These are phyloP conservation scores for Clarias pachynema DNA, from an alignment of 2,797 vertebrate species.

Conservation along the genomic window DNA sequence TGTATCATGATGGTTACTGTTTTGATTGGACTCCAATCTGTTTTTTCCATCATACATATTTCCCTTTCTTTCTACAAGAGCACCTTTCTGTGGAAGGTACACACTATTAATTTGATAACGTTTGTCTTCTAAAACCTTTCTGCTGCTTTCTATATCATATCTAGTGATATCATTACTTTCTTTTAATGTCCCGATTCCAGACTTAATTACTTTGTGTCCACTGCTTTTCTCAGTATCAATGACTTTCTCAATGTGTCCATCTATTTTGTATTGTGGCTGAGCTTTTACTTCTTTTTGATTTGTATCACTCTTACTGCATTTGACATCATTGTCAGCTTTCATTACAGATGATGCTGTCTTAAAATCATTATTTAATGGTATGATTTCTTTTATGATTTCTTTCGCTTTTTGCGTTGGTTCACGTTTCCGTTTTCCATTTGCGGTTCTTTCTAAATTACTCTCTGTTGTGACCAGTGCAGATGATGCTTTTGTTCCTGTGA, in stretches of 20 bases:
- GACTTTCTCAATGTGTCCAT: not conserved
- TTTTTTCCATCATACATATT: constrained; percentile 7
- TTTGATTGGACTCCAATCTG: constrained; percentile 13
- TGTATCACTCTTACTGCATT: not conserved
- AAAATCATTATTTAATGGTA: not conserved
- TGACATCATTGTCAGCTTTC: constrained; percentile 1
- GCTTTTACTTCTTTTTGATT: constrained; percentile 8
- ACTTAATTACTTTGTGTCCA: constrained; percentile 14
- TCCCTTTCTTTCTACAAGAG: constrained; percentile 30
- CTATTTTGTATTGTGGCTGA: constrained; percentile 13
- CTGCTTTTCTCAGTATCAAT: constrained; percentile 21
- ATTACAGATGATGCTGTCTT: not conserved
- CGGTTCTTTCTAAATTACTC: constrained; percentile 17
- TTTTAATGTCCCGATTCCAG: constrained; percentile 12
- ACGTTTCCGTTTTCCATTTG: constrained; percentile 12
- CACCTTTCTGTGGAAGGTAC: constrained; percentile 23
- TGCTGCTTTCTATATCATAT: constrained; percentile 22
- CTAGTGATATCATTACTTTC: constrained; percentile 23
- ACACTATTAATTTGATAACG: constrained; percentile 17
- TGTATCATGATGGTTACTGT: constrained; percentile 34
- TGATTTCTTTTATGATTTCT: constrained; percentile 14
- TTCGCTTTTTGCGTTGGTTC: constrained; percentile 9
- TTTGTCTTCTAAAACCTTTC: constrained; percentile 17
- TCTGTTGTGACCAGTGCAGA: not conserved
- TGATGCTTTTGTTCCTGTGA: constrained; percentile 11